A percentile compares a stretch with the other conserved stretches of the same genome.
phyloP scores from a whole-genome alignment of 1,140 invertebrate genomes.

The Tetragnatha versicolor region DNA sequence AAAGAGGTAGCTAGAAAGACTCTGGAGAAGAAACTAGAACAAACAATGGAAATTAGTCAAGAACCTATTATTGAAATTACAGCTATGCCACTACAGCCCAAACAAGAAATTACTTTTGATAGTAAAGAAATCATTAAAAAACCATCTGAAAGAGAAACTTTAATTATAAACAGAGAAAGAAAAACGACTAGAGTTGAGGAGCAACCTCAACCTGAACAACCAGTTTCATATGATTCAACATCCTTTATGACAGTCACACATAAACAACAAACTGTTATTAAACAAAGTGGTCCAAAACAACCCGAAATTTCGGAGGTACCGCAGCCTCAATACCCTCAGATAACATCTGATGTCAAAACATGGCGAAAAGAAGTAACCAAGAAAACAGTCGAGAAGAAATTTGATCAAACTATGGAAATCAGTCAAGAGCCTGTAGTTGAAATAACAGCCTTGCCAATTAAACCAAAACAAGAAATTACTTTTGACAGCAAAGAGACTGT shows the following conservation, averaged over 20 bases:
- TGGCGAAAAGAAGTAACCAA: conserved; percentile 30
- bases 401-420: conserved; percentile 25
- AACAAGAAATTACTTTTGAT: not conserved
- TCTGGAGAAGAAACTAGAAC: conserved; percentile 26
- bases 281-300: not conserved
- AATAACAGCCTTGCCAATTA: conserved; percentile 32
- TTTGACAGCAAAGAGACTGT: conserved; percentile 16
- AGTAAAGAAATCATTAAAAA: not conserved
- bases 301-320: not conserved
- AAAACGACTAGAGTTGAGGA: not conserved
- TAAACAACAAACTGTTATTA: not conserved
- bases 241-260: not conserved
- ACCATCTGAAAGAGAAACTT: conserved; percentile 11
- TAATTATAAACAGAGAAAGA: too few relatives aligned
- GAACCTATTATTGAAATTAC: conserved; percentile 50
- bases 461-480: conserved; percentile 25
- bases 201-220: not conserved
- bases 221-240: conserved; percentile 19
- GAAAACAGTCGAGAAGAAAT: conserved; percentile 19
- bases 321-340: not conserved
- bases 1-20: not conserved
- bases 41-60: conserved; percentile 24
- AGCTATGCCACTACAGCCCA: not conserved
- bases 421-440: conserved; percentile 51
- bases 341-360: not conserved